These are phyloP conservation scores for Phalacrocorax carbo DNA, from an alignment of 2,113 vertebrate genomes.

Conservation along the genomic window DNA sequence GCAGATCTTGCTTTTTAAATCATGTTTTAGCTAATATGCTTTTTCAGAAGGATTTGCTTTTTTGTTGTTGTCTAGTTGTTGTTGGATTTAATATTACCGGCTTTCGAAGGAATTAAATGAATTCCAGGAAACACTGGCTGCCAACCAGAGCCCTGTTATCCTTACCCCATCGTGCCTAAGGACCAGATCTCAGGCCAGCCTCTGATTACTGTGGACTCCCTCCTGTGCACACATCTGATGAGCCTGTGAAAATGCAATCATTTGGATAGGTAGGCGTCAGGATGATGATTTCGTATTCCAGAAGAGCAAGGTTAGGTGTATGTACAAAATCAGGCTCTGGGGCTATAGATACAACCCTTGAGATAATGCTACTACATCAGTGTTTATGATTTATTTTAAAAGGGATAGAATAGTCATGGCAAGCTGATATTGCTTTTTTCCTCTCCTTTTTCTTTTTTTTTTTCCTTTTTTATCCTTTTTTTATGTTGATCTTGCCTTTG, in stretches of 20 bases:
- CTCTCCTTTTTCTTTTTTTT: rapidly evolving
- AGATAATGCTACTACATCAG: background rate
- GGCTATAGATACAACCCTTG: background rate
- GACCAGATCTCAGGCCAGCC: background rate
- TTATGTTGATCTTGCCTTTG: background rate
- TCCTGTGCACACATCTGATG: background rate
- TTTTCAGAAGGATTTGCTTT: slow-evolving; percentile 51
- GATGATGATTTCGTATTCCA: background rate
- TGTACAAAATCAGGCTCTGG: background rate
- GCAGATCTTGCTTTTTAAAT: slow-evolving; percentile 58
- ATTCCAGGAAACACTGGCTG: slow-evolving; percentile 38
- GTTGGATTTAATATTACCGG: slow-evolving; percentile 29
- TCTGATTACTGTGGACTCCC: background rate
- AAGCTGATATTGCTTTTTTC: background rate
- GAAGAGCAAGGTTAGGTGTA: background rate
- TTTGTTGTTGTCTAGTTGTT: slow-evolving; percentile 28
- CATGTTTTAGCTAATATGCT: slow-evolving; percentile 43
- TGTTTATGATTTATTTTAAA: background rate
- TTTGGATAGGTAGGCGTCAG: background rate
- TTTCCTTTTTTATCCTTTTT: background rate
- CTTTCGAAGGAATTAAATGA: slow-evolving; percentile 56
- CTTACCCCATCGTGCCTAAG: background rate
- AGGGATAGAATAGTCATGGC: background rate
- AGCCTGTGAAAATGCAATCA: background rate
- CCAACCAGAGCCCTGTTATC: background rate